phyloP scores from a whole-genome alignment of 2,888 invertebrate species.

The Vesta saturnalis region DNA sequence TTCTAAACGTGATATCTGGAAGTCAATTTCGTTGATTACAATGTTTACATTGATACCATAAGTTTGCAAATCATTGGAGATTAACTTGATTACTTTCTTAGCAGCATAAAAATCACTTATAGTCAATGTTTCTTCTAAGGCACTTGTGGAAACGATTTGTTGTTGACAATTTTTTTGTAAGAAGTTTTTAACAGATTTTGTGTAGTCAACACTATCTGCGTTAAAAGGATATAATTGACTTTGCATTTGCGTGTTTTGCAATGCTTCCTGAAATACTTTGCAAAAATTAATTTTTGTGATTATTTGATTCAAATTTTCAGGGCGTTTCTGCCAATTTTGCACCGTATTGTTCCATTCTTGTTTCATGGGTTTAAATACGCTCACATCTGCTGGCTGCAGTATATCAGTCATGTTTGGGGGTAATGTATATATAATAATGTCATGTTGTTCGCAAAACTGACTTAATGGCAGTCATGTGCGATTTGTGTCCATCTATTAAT shows the following conservation, averaged over 20 bases:
- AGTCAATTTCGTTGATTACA: neutral
- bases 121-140: constrained; percentile 5
- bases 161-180: neutral
- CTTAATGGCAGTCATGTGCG: constrained; percentile 7
- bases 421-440: neutral
- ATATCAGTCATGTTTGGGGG: neutral
- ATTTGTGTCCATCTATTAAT: constrained; percentile 4
- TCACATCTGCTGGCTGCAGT: constrained; percentile 1
- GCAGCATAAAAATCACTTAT: neutral
- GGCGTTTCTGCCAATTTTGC: neutral
- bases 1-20: neutral
- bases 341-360: neutral
- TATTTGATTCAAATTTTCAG: constrained; percentile 3
- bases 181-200: constrained; percentile 5
- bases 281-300: constrained; percentile 6
- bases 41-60: neutral
- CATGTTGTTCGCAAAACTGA: constrained; percentile 8
- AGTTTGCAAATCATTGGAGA: constrained; percentile 4
- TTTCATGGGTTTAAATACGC: neutral
- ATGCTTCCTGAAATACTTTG: neutral
- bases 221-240: constrained; percentile 5
- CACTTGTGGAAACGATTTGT: constrained; percentile 6
- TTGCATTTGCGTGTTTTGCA: no score
- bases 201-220: neutral
- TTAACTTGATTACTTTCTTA: neutral